phyloP scores from a whole-genome alignment of 2,888 invertebrate species.

The Onthophagus sagittarius region DNA sequence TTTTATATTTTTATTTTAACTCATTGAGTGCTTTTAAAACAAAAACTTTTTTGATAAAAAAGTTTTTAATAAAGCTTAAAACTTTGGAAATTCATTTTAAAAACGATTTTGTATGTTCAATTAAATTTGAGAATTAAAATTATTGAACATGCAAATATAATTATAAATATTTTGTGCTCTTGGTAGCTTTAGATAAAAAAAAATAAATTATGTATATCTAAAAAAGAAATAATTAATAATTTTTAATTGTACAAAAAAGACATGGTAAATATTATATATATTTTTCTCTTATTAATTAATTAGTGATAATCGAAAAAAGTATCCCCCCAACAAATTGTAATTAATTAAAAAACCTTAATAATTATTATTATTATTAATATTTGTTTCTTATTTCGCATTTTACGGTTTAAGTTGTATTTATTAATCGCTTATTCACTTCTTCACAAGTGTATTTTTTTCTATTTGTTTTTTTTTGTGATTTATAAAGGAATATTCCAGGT shows the following conservation, averaged over 20 bases:
- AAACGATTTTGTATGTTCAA: too few relatives aligned
- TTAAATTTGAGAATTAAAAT: too few relatives aligned
- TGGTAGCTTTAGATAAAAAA: not conserved
- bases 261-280: conserved; percentile 6
- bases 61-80: too few relatives aligned
- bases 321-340: not conserved
- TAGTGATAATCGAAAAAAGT: not conserved
- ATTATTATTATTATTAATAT: not conserved
- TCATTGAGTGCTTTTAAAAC: not conserved
- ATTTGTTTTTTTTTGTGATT: conserved; percentile 42
- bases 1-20: not conserved
- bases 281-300: not conserved
- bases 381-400: not conserved
- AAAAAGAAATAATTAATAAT: not conserved
- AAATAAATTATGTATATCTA: not conserved
- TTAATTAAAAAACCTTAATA: not conserved
- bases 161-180: not conserved
- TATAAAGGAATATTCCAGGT: conserved; percentile 45
- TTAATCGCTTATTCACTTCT: conserved; percentile 42
- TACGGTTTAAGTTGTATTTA: conserved; percentile 31
- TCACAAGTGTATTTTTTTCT: not conserved
- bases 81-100: too few relatives aligned
- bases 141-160: not conserved
- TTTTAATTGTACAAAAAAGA: conserved; percentile 10
- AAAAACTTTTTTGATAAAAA: too few relatives aligned